A percentile compares a stretch with the other conserved stretches of the same genome.
phyloP scores from a whole-genome alignment of 2,888 invertebrate genomes.

The Acrobasis repandana region DNA sequence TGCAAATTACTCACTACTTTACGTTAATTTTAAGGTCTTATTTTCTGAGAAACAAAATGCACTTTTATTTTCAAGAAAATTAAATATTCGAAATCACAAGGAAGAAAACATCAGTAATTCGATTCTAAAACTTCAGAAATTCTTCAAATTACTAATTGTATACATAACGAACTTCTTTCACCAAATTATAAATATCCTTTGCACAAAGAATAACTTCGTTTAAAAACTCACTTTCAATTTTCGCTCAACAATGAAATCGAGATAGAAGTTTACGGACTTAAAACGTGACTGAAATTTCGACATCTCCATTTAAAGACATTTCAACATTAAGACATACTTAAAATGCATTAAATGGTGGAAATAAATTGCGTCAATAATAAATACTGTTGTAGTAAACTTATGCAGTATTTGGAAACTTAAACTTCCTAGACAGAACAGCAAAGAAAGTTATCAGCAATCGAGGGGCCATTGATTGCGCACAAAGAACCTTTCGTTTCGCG shows the following conservation, averaged over 20 bases:
- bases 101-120: background rate
- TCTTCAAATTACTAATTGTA: conserved; percentile 1
- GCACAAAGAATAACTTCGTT: conserved; percentile 36
- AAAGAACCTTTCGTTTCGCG: conserved; percentile 73
- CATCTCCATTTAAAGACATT: conserved; percentile 2
- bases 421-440: conserved; percentile 66
- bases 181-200: conserved; percentile 6
- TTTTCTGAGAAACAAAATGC: too few species aligned
- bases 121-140: background rate
- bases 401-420: conserved; percentile 59
- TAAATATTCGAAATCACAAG: too few species aligned
- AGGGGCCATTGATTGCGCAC: conserved; percentile 77
- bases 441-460: conserved; percentile 79
- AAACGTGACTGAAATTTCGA: conserved; percentile 53
- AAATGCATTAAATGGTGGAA: conserved; percentile 8
- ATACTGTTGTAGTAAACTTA: conserved; percentile 39
- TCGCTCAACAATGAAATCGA: conserved; percentile 39
- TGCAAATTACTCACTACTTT: too few species aligned
- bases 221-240: conserved; percentile 44
- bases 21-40: too few species aligned
- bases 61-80: too few species aligned
- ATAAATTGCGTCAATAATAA: background rate
- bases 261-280: conserved; percentile 45
- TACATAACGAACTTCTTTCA: conserved; percentile 7
- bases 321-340: background rate